A percentile compares a stretch with the other conserved stretches of the same genome.
These are phyloP conservation scores for Mimumesa dahlbomi DNA, from an alignment of 2,888 invertebrate species.

Conservation along the genomic window DNA sequence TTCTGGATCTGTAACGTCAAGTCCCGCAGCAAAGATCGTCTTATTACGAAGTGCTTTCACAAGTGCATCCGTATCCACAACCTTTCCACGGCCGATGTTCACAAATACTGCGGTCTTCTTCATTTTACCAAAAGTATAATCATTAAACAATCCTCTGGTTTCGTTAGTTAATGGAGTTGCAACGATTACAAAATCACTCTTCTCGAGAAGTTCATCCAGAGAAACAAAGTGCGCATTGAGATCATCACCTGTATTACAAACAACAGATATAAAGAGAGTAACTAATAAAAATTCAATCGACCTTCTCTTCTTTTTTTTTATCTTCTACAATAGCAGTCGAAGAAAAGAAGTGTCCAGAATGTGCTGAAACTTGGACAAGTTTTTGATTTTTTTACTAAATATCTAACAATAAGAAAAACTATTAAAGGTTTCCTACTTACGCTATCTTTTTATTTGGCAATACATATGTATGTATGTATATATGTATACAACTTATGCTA, in stretches of 20 bases:
- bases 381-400: too few relatives aligned
- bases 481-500: too few relatives aligned
- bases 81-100: conserved; percentile 88
- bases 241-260: conserved; percentile 76
- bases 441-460: too few relatives aligned
- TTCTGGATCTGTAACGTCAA: conserved; percentile 96
- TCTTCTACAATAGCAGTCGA: too few relatives aligned
- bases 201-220: conserved; percentile 84
- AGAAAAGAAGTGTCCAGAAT: too few relatives aligned
- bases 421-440: too few relatives aligned
- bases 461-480: too few relatives aligned
- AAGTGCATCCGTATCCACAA: conserved; percentile 91
- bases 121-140: conserved; percentile 86
- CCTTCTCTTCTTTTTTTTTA: too few relatives aligned
- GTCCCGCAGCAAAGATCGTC: conserved; percentile 91
- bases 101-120: conserved; percentile 88
- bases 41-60: conserved; percentile 88
- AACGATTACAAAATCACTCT: conserved; percentile 89
- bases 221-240: conserved; percentile 85
- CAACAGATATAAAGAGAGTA: too few relatives aligned
- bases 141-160: conserved; percentile 87
- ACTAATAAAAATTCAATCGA: too few relatives aligned
- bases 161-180: conserved; percentile 86
- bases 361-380: too few relatives aligned
- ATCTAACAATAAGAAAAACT: too few relatives aligned